Conservation (phyloP, 2,888 invertebrate species). For the Campoplex nolae region DNA sequence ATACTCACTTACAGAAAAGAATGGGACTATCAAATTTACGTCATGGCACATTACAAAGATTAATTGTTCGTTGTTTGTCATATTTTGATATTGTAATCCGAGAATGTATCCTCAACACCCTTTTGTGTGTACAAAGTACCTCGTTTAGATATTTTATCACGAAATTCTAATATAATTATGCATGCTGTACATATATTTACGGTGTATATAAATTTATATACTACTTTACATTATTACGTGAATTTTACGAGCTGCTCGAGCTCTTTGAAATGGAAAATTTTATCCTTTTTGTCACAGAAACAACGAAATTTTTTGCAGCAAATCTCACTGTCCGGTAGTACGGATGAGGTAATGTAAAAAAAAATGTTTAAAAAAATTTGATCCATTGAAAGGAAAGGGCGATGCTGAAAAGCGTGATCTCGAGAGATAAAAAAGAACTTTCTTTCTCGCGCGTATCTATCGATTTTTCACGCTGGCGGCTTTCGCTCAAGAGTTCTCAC, state of each 20-base stretch:
- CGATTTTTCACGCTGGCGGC: constrained; percentile 12
- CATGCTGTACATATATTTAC: not conserved
- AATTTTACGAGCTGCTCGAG: not conserved
- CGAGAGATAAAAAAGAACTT: constrained; percentile 26
- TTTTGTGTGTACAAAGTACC: not conserved
- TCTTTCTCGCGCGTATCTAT: constrained; percentile 22
- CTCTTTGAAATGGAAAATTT: not conserved
- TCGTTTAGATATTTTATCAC: constrained; percentile 16
- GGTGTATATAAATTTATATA: not conserved
- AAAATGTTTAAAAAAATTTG: not conserved
- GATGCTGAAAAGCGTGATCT: constrained; percentile 21
- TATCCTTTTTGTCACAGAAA: not conserved
- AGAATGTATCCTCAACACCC: not conserved
- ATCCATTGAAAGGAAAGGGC: constrained; percentile 30
- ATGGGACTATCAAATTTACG: constrained; percentile 14
- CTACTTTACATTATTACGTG: not conserved
- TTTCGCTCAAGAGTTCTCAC: constrained; percentile 3
- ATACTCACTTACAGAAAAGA: constrained; percentile 8
- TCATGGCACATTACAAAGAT: not conserved
- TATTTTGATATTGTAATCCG: constrained; percentile 2
- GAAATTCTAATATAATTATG: not conserved
- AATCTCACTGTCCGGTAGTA: not conserved
- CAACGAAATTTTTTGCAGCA: not conserved
- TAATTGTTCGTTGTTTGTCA: not conserved
- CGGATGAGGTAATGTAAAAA: not conserved